These are phyloP conservation scores for Phasianus colchicus DNA, from an alignment of 2,113 vertebrate genomes.

Conservation along the genomic window DNA sequence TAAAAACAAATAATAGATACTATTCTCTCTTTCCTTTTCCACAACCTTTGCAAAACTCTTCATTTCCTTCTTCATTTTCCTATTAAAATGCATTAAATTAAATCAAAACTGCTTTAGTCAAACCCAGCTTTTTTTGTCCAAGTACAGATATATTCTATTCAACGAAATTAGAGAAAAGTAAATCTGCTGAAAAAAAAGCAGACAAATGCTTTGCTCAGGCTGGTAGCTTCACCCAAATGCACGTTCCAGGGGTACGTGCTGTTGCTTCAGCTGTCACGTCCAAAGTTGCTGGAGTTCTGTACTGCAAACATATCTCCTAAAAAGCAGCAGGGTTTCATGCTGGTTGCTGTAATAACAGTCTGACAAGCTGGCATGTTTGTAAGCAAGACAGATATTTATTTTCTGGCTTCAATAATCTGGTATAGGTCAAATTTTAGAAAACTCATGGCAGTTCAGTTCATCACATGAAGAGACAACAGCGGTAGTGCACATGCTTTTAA, in stretches of 20 bases:
- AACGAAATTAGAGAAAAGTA: background rate
- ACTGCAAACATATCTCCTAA: background rate
- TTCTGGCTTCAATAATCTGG: background rate
- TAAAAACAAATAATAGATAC: background rate
- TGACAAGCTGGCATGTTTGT: background rate
- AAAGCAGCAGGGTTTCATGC: background rate
- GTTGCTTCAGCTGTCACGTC: background rate
- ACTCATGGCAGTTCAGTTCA: background rate
- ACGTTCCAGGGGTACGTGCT: background rate
- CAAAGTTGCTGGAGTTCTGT: background rate
- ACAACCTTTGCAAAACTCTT: background rate
- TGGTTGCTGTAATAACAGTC: slow-evolving; percentile 4
- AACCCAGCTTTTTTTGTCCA: background rate
- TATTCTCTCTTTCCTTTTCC: background rate
- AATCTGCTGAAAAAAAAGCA: background rate
- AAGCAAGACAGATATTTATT: slow-evolving; percentile 16
- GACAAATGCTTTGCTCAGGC: background rate
- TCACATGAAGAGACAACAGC: background rate
- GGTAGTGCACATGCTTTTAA: background rate
- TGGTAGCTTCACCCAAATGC: background rate
- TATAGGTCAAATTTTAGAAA: slow-evolving; percentile 18
- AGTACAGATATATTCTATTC: background rate
- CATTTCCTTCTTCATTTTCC: background rate
- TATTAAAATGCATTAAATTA: background rate
- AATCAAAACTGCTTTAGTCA: background rate